Evolutionary conservation across 2,113 vertebrate genomes (phyloP).

Genomic region (Psittacula cyanocephala): DNA sequence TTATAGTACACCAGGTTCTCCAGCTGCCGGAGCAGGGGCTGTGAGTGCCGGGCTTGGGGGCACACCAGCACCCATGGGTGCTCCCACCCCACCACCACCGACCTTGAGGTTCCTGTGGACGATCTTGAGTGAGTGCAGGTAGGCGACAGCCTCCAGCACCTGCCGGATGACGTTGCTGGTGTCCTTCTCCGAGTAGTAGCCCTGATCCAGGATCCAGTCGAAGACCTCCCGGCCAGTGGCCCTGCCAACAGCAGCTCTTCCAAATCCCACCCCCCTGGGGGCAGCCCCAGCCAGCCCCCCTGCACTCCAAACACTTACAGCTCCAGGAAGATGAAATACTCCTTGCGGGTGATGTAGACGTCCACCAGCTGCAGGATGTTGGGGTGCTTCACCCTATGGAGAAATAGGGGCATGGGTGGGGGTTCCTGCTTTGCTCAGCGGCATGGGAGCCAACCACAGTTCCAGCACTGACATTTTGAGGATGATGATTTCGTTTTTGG

Average conservation of each 20-base stretch:
- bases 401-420: neutral
- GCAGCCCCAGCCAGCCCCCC: neutral
- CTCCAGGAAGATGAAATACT: conserved; percentile 97
- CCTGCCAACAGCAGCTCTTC: conserved; percentile 66
- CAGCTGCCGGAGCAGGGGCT: conserved; percentile 70
- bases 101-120: conserved; percentile 99
- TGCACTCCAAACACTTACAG: conserved; percentile 82
- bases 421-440: neutral
- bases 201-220: conserved; percentile 99
- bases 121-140: conserved; percentile 93
- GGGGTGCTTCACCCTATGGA: conserved; percentile 92
- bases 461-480: conserved; percentile 89
- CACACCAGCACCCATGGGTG: neutral
- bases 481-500: conserved; percentile 97
- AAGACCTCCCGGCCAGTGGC: conserved; percentile 97
- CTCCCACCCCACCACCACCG: neutral
- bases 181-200: conserved; percentile 96
- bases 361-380: conserved; percentile 97
- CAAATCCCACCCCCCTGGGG: rapidly evolving
- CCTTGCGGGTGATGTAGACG: conserved; percentile 95
- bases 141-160: conserved; percentile 95
- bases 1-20: conserved; percentile 98
- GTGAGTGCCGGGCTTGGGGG: neutral
- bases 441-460: neutral
- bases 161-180: conserved; percentile 98